phyloP scores from a whole-genome alignment of 2,113 vertebrate genomes.

The Vulpes ferrilata region DNA sequence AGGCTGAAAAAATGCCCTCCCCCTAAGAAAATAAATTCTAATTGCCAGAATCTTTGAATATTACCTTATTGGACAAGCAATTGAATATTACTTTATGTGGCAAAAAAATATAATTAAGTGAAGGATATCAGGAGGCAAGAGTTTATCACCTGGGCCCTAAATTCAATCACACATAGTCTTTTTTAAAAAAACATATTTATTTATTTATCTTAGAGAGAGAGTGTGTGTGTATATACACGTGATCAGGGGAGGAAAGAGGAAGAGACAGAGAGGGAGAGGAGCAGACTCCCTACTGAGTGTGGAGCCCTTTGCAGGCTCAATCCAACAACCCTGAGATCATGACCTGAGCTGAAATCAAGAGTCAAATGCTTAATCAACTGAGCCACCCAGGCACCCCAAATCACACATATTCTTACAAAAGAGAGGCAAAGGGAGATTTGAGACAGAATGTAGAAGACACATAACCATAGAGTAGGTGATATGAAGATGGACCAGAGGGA shows the following conservation, averaged over 20 bases:
- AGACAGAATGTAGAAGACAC: background rate
- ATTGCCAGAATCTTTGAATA: background rate
- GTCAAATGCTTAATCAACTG: background rate
- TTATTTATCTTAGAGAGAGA: background rate
- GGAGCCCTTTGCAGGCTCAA: background rate
- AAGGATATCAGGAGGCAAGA: background rate
- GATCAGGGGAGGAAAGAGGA: background rate
- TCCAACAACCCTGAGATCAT: background rate
- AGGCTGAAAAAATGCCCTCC: background rate
- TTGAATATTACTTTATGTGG: background rate
- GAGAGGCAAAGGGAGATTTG: background rate
- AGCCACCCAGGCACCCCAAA: background rate
- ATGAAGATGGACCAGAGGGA: background rate
- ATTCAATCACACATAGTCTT: background rate
- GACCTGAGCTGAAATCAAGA: background rate
- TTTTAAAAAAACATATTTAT: background rate
- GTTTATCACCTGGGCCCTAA: background rate
- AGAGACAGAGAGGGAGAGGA: background rate
- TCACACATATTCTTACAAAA: background rate
- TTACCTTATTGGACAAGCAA: background rate
- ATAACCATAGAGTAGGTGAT: background rate
- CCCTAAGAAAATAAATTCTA: background rate
- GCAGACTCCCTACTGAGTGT: background rate
- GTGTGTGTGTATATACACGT: background rate
- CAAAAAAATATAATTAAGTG: slow-evolving; percentile 24